A percentile compares a stretch with the other conserved stretches of the same genome.
phyloP scores from a whole-genome alignment of 37 sponge, comb jelly and placozoan genomes.

The Beroe ovata region DNA sequence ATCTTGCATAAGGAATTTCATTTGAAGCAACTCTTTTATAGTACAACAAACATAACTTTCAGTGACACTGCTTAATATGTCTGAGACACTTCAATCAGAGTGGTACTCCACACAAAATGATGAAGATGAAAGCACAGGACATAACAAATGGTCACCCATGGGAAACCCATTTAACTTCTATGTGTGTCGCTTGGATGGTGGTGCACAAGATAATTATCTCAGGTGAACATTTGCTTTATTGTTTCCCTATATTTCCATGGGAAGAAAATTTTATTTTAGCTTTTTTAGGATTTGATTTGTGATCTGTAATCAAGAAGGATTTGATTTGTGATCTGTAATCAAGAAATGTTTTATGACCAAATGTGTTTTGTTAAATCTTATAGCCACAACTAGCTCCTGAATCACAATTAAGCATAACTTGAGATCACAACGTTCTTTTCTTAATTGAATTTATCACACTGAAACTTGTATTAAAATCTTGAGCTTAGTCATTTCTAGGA shows the following conservation, averaged over 20 bases:
- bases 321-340: no score
- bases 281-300: no score
- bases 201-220: conserved; percentile 22
- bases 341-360: background rate
- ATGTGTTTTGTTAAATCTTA: no score
- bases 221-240: background rate
- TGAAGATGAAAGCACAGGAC: background rate
- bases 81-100: background rate
- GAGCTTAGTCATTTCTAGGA: background rate
- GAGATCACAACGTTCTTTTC: background rate
- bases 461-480: background rate
- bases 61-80: conserved; percentile 4
- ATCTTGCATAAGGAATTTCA: no score
- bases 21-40: no score
- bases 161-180: conserved; percentile 41
- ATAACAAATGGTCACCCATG: background rate
- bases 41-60: background rate
- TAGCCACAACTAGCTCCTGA: no score
- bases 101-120: conserved; percentile 66
- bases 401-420: background rate
- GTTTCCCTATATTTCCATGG: no score
- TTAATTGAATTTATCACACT: background rate
- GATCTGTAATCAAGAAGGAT: background rate
- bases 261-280: no score
- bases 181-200: background rate